These are phyloP conservation scores for Bombus huntii DNA, from an alignment of 1,140 invertebrate species.

Conservation along the genomic window DNA sequence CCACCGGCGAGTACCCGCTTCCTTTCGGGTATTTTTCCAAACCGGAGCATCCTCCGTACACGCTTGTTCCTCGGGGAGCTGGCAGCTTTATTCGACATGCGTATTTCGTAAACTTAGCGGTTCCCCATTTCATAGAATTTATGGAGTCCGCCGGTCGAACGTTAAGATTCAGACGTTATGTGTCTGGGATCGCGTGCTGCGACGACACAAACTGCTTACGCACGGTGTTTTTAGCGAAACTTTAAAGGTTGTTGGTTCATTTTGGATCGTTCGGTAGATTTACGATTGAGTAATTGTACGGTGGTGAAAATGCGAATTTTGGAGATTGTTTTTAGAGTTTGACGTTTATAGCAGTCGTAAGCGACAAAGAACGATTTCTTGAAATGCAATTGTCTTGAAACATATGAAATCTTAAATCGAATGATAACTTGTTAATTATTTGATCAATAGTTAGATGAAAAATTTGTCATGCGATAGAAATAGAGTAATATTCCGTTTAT, in stretches of 20 bases:
- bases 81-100: background rate
- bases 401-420: too few species aligned
- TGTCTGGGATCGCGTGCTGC: background rate
- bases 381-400: too few species aligned
- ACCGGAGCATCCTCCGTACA: background rate
- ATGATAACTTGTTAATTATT: too few species aligned
- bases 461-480: background rate
- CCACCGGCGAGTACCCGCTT: background rate
- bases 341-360: too few species aligned
- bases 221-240: background rate
- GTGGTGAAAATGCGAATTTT: too few species aligned
- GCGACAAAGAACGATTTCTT: too few species aligned
- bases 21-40: slow-evolving; percentile 29
- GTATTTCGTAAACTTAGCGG: background rate
- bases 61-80: background rate
- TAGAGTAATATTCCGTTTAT: too few species aligned
- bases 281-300: too few species aligned
- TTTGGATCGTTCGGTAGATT: background rate
- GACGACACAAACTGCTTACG: background rate
- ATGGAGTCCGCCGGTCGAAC: background rate
- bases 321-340: too few species aligned
- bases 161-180: background rate
- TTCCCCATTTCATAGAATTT: background rate
- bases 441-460: background rate
- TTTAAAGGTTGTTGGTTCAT: background rate